phyloP scores from a whole-genome alignment of 92 coral and sea anemone genomes.

The Chrysogorgia sp. region DNA sequence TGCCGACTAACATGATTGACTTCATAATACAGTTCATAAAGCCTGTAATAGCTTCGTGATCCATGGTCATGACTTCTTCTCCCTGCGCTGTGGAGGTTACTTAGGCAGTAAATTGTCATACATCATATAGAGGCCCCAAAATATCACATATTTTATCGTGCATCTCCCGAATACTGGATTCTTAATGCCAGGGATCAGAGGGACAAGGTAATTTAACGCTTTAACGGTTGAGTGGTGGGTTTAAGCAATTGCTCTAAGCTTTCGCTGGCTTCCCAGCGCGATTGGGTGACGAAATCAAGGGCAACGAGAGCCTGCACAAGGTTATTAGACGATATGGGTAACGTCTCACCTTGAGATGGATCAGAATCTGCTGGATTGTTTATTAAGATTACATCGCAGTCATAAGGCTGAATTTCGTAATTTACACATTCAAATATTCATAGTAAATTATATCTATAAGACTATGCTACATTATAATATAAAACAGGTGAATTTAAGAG shows the following conservation, averaged over 20 bases:
- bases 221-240: conserved; percentile 40
- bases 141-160: conserved; percentile 57
- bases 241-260: conserved; percentile 46
- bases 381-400: too few relatives aligned
- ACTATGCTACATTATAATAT: too few relatives aligned
- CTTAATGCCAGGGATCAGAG: conserved; percentile 29
- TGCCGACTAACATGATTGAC: conserved; percentile 27
- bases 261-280: conserved; percentile 65
- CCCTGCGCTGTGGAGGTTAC: not conserved
- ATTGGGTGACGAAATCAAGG: conserved; percentile 32
- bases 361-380: conserved; percentile 42
- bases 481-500: too few relatives aligned
- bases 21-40: conserved; percentile 33
- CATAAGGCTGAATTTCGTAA: too few relatives aligned
- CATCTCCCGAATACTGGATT: conserved; percentile 39
- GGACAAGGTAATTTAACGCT: conserved; percentile 53
- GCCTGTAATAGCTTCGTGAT: conserved; percentile 4
- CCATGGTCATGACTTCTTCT: conserved; percentile 14
- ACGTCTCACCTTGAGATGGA: conserved; percentile 42
- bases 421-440: too few relatives aligned
- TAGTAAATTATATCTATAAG: too few relatives aligned
- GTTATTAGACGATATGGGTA: conserved; percentile 45
- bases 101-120: conserved; percentile 33
- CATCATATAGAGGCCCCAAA: conserved; percentile 50
- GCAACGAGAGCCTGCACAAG: conserved; percentile 61